Evolutionary conservation across 2,113 vertebrate species (phyloP), one percentile per base, ranked within the genome.

Genomic region (Myotis lucifugus): DNA sequence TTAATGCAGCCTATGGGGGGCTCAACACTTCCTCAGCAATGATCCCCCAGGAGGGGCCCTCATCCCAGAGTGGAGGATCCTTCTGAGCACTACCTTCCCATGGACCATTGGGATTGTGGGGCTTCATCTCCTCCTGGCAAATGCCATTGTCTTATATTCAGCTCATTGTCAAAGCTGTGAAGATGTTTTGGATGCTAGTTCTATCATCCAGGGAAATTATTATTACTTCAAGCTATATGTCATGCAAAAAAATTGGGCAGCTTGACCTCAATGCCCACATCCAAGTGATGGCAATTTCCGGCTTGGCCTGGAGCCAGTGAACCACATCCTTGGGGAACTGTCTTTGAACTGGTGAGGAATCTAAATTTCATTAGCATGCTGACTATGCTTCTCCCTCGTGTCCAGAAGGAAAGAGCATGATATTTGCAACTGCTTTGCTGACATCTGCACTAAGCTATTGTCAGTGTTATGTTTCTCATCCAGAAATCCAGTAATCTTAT

Each of bases 51-150:
- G 23, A 42, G 8, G 1, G 3, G 5, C 48, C 69, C 19, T 32
- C 23, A 19, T 9, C 73, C 23, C 27, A 21, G 29, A 19, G 18
- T 25, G 32, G 1, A 0, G 13, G 6, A 56, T 8, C 3, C 9
- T 2, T 13, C 25, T 12, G 18, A 27, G 29, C 8, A 2, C 14
- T 8, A 42, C 23, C 3, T 3, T 34, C 66, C 21, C 6, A 2
- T 0, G 9, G 56, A 8, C 14, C 6, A 10, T 4, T 21, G 56
- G 48, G 32, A 23, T 1, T 5, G 10, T 2, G 3, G 23, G 17
- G 25, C 32, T 48, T 50, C 23, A 14, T 12, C 9, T 27, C 2
- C 14, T n/a, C 46, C 29, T 17, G 37, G 15, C 2, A 50, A 11
- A 29, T 19, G 11, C 9, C 4, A 14, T 3, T 64, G 8, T 64